Evolutionary conservation across 2,113 vertebrate genomes (phyloP).

Genomic region (Casuarius casuarius): DNA sequence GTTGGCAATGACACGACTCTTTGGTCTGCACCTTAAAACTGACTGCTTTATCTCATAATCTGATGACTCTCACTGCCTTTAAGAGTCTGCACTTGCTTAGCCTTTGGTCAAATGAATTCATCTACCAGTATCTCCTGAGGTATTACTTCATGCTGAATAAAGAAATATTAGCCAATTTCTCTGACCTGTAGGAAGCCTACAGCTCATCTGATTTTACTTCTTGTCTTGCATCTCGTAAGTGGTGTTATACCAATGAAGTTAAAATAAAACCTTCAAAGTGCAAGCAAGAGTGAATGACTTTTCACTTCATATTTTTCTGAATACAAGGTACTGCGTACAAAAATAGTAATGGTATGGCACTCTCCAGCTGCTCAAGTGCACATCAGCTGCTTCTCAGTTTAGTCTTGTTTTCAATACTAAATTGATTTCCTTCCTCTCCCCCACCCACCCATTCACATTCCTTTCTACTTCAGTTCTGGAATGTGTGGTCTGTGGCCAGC

Average conservation of each 20-base stretch:
- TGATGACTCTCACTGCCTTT: neutral
- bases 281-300: neutral
- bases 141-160: neutral
- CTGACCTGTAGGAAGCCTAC: neutral
- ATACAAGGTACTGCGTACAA: neutral
- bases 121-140: neutral
- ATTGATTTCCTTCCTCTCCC: constrained; percentile 70
- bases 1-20: neutral
- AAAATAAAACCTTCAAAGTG: neutral
- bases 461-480: constrained; percentile 71
- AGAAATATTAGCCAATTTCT: neutral
- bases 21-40: neutral
- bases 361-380: neutral
- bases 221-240: neutral
- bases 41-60: neutral
- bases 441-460: constrained; percentile 73
- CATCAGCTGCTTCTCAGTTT: constrained; percentile 57
- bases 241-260: neutral
- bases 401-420: constrained; percentile 69
- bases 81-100: neutral
- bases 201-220: neutral
- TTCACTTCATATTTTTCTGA: neutral
- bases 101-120: neutral
- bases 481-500: constrained; percentile 70
- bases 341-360: neutral